These are phyloP conservation scores for Furnarius figulus DNA, from an alignment of 2,113 vertebrate species.

Conservation along the genomic window DNA sequence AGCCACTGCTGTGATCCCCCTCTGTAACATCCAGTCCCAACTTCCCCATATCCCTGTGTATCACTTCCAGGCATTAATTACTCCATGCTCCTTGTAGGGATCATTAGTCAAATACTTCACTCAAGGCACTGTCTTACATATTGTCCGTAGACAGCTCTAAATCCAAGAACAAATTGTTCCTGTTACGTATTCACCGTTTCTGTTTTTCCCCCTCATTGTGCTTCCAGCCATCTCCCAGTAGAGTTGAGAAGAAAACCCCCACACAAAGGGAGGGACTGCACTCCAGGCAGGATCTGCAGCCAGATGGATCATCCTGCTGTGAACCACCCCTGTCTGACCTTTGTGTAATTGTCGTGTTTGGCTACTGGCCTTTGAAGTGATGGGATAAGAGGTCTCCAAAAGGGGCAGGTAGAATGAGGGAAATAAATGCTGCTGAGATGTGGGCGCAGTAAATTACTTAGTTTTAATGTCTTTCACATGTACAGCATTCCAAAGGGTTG, in stretches of 20 bases:
- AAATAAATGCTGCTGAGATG: neutral
- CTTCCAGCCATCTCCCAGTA: conserved; percentile 43
- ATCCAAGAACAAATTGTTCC: conserved; percentile 61
- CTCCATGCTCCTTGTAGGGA: neutral
- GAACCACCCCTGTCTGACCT: conserved; percentile 17
- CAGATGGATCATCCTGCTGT: conserved; percentile 18
- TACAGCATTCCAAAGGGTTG: neutral
- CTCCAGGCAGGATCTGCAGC: neutral
- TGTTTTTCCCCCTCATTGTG: conserved; percentile 1
- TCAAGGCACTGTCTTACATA: neutral
- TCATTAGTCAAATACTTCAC: neutral
- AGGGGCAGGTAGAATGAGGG: neutral
- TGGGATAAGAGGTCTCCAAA: neutral
- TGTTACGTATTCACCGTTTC: neutral
- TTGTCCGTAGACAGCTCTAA: neutral
- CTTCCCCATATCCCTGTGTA: neutral
- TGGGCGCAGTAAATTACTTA: neutral
- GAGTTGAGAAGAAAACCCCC: conserved; percentile 3
- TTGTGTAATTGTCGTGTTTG: neutral
- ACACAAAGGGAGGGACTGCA: conserved; percentile 13
- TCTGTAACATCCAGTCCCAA: neutral
- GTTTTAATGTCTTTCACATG: neutral
- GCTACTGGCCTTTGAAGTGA: conserved; percentile 11
- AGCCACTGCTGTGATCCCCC: neutral
- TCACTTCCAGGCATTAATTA: neutral